These are phyloP conservation scores for Barypeithes pellucidus DNA, from an alignment of 2,888 invertebrate genomes.

Conservation along the genomic window DNA sequence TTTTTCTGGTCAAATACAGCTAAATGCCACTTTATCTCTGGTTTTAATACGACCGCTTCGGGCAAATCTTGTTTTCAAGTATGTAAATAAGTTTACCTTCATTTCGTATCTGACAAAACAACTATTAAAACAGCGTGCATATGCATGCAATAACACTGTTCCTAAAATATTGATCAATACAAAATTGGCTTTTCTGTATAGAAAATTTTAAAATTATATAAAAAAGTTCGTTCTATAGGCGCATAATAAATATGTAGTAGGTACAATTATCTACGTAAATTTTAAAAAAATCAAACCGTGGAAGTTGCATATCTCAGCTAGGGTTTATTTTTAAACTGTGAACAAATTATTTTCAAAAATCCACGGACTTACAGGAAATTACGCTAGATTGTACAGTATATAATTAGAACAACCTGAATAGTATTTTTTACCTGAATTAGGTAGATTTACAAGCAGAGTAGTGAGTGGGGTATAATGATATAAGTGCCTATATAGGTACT, in stretches of 20 bases:
- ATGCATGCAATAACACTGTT: slow-evolving; percentile 29
- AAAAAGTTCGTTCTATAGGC: too few species aligned
- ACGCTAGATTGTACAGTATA: slow-evolving; percentile 16
- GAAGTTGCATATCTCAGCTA: slow-evolving; percentile 14
- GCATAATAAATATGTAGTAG: too few species aligned
- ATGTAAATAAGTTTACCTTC: slow-evolving; percentile 52
- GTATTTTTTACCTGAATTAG: slow-evolving; percentile 18
- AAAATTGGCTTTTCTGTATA: neutral
- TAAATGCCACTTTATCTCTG: slow-evolving; percentile 30
- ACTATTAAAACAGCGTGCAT: slow-evolving; percentile 32
- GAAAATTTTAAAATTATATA: neutral
- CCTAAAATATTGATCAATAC: neutral
- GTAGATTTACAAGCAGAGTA: neutral
- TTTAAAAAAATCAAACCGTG: too few species aligned
- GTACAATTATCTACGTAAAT: too few species aligned
- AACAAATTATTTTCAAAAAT: slow-evolving; percentile 29
- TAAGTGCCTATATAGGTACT: too few species aligned
- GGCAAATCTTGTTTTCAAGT: slow-evolving; percentile 45
- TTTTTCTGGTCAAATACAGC: too few species aligned
- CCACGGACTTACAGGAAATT: slow-evolving; percentile 19
- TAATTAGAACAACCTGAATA: slow-evolving; percentile 31
- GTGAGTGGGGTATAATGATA: too few species aligned
- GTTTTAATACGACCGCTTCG: slow-evolving; percentile 19
- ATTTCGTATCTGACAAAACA: slow-evolving; percentile 45
- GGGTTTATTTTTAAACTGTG: slow-evolving; percentile 33